Percentiles rank a stretch among this genome's conserved stretches.
These are phyloP conservation scores for Atrichornis clamosus DNA, from an alignment of 2,113 vertebrate species.

Conservation along the genomic window DNA sequence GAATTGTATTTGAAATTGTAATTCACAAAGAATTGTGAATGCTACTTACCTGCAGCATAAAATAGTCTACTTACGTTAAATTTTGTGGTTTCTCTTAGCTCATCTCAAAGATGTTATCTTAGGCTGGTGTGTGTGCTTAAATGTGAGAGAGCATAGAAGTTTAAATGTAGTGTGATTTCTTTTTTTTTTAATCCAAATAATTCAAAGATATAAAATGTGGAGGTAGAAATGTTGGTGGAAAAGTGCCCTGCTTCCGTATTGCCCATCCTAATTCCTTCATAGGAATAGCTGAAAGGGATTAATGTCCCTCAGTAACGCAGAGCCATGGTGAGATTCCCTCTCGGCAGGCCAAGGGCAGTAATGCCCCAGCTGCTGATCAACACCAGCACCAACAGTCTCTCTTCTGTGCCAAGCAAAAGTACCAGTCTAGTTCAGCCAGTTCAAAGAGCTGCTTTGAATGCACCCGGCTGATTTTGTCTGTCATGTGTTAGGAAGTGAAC, in stretches of 20 bases:
- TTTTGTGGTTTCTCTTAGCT: background rate
- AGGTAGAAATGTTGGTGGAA: rapidly evolving
- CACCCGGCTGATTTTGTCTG: background rate
- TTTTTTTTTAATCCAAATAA: background rate
- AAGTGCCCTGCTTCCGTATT: background rate
- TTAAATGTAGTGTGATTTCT: background rate
- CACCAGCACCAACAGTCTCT: background rate
- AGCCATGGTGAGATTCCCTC: background rate
- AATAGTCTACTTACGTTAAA: background rate
- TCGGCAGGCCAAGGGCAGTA: background rate
- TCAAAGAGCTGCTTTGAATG: background rate
- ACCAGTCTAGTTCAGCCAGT: background rate
- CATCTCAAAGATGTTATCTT: background rate
- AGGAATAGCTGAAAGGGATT: background rate
- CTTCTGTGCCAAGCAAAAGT: background rate
- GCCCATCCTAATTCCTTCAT: background rate
- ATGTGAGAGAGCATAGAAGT: background rate
- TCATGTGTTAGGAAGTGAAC: background rate
- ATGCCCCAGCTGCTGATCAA: background rate
- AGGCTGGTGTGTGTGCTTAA: background rate
- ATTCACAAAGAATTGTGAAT: background rate
- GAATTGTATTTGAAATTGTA: background rate
- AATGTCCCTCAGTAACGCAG: background rate
- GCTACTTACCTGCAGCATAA: background rate
- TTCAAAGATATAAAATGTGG: background rate